phyloP scores from a whole-genome alignment of 2,113 vertebrate species.

The Carassius auratus region DNA sequence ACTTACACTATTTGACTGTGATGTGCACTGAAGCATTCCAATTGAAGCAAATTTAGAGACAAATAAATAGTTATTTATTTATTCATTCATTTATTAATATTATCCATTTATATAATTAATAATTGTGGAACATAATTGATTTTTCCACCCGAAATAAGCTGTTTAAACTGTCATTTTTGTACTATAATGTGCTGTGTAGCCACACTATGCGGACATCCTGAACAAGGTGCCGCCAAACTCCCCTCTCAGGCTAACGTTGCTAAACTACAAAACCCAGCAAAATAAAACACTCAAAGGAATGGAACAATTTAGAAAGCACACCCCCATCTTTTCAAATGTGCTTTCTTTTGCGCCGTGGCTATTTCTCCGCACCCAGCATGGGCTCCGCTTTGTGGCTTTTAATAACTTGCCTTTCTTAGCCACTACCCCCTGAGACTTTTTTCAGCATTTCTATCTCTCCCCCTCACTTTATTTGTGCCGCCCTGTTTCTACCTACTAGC shows the following conservation, averaged over 20 bases:
- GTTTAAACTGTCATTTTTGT: constrained; percentile 18
- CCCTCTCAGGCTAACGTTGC: constrained; percentile 81
- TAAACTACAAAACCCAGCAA: constrained; percentile 86
- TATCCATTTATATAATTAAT: no score
- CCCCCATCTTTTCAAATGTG: constrained; percentile 85
- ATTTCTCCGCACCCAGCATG: constrained; percentile 90
- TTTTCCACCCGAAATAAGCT: background rate
- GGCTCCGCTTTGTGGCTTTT: constrained; percentile 93
- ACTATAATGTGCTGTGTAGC: constrained; percentile 23
- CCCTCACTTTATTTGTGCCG: constrained; percentile 79
- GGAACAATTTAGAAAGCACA: constrained; percentile 87
- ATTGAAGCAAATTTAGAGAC: background rate
- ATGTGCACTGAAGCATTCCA: background rate
- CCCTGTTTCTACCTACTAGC: constrained; percentile 84
- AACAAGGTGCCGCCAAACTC: constrained; percentile 48
- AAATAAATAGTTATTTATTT: background rate
- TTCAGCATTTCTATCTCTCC: constrained; percentile 20
- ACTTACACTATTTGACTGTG: constrained; percentile 17
- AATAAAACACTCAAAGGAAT: constrained; percentile 93
- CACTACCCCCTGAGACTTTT: constrained; percentile 84
- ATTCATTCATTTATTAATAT: no score
- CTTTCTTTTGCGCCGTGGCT: constrained; percentile 85
- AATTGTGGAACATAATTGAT: no score
- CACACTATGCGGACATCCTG: constrained; percentile 2
- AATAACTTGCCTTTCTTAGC: constrained; percentile 94